Evolutionary conservation across 1,140 invertebrate species (phyloP).

Genomic region (Hypothenemus hampei): DNA sequence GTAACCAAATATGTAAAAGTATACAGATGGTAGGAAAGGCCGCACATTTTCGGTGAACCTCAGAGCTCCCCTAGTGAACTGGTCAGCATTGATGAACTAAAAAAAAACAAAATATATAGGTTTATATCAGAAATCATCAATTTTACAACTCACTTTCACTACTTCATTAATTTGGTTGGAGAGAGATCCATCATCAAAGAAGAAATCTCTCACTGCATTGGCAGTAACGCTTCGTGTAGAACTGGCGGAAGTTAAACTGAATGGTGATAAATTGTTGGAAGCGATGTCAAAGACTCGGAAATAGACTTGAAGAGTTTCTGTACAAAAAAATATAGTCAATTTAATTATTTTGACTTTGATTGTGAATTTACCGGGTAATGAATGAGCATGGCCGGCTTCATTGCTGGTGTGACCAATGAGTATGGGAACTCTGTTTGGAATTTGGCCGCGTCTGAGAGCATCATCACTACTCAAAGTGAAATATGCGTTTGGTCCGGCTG

Average conservation of each 20-base stretch:
- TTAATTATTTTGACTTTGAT: no score
- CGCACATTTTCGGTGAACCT: slow-evolving; percentile 1
- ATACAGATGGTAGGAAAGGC: slow-evolving; percentile 8
- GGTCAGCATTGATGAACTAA: slow-evolving; percentile 21
- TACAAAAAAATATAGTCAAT: not conserved
- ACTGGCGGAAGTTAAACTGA: slow-evolving; percentile 4
- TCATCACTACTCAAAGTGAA: slow-evolving; percentile 16
- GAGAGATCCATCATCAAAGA: not conserved
- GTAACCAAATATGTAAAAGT: slow-evolving; percentile 22
- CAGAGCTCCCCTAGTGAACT: slow-evolving; percentile 8
- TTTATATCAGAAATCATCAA: not conserved
- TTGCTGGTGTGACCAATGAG: slow-evolving; percentile 26
- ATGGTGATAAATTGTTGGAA: slow-evolving; percentile 10
- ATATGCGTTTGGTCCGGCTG: slow-evolving; percentile 10
- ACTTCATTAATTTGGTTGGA: not conserved
- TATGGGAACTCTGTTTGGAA: slow-evolving; percentile 22
- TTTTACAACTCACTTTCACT: slow-evolving; percentile 9
- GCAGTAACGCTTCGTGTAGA: slow-evolving; percentile 4
- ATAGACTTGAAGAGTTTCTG: not conserved
- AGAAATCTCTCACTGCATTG: slow-evolving; percentile 5
- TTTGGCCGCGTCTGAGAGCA: slow-evolving; percentile 11
- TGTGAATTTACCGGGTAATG: not conserved
- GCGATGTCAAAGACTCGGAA: slow-evolving; percentile 10
- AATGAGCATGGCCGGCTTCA: slow-evolving; percentile 10
- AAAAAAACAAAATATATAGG: not conserved